Base-by-base conservation (phyloP, 2,888 invertebrate genomes). In the Buathra laborator region DNA sequence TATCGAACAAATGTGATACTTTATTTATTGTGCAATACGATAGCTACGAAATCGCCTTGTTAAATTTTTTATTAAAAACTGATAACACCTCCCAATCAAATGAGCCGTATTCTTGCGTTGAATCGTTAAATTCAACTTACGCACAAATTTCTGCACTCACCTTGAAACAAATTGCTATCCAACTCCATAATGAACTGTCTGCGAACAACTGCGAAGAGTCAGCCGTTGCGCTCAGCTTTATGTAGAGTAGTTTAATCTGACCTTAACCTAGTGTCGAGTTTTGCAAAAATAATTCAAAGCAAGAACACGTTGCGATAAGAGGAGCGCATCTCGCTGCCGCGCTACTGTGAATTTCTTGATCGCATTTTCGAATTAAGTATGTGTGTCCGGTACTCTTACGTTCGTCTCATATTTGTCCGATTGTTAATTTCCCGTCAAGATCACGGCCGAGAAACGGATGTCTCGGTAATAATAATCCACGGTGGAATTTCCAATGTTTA, bases 171-270 rank as follows among this genome's bases (percentile, higher is more conserved):
- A 62, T 4, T 62, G 32, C 5, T 32, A 32, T 14, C 59, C 14
- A 62, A 32, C 59, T 32, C 29, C 59, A 62, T 62, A 29, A 62
- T 32, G 24, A 9, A 62, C 32, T 29, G 59, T 7, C 32, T 62
- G 2, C 14, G 14, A 62, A 62, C 29, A 24, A 62, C 59, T 62
- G 59, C 32, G 29, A 3, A n/a, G 14, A 62, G 5, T 29, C 3
- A 29, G 5, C 10, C 59, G 9, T 32, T n/a, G n/a, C n/a, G 7
- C n/a, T 32, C 29, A 14, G 59, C 59, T 62, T 62, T 62, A 62
- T 62, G 32, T 32, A 6, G 32, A 4, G 14, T 12, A 14, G 5
- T n/a, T 14, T 29, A 29, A 10, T 32, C 2, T n/a, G 59, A 62
- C 7, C 32, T 14, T 2, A 14, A n/a, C 32, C 6, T 29, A n/a